A percentile compares a stretch with the other conserved stretches of the same genome.
These are phyloP conservation scores for Calidris pygmaea DNA, from an alignment of 2,113 vertebrate genomes.

Conservation along the genomic window DNA sequence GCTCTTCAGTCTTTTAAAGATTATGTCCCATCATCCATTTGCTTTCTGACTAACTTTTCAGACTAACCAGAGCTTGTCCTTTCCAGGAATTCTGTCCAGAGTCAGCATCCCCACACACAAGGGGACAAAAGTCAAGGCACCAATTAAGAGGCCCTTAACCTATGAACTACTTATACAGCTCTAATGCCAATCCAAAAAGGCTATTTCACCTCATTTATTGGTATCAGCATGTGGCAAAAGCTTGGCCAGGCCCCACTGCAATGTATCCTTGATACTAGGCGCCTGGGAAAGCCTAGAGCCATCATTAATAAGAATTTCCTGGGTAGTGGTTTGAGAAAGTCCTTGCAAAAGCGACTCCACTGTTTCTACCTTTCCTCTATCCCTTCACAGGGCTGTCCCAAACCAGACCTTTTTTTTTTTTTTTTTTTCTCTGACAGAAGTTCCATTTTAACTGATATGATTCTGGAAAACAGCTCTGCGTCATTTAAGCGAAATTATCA, in stretches of 20 bases:
- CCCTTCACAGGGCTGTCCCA: background rate
- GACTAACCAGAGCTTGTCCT: background rate
- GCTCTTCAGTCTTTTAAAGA: background rate
- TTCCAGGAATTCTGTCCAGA: background rate
- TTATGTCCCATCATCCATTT: background rate
- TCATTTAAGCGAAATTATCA: background rate
- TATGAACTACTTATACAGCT: background rate
- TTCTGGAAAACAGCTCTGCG: background rate
- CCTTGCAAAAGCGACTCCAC: background rate
- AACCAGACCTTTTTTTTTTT: background rate
- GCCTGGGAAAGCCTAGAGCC: background rate
- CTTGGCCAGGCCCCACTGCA: background rate
- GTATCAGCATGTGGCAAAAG: background rate
- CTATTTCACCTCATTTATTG: background rate
- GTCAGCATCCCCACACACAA: background rate
- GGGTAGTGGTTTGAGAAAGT: background rate
- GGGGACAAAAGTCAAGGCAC: background rate
- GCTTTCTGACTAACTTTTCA: background rate
- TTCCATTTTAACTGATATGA: background rate
- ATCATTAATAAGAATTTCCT: background rate
- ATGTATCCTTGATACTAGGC: background rate
- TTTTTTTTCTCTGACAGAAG: background rate
- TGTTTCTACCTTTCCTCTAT: background rate
- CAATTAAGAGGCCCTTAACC: background rate
- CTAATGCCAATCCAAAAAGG: background rate